phyloP scores from a whole-genome alignment of 2,888 invertebrate genomes.

The Pyrrhia umbra region DNA sequence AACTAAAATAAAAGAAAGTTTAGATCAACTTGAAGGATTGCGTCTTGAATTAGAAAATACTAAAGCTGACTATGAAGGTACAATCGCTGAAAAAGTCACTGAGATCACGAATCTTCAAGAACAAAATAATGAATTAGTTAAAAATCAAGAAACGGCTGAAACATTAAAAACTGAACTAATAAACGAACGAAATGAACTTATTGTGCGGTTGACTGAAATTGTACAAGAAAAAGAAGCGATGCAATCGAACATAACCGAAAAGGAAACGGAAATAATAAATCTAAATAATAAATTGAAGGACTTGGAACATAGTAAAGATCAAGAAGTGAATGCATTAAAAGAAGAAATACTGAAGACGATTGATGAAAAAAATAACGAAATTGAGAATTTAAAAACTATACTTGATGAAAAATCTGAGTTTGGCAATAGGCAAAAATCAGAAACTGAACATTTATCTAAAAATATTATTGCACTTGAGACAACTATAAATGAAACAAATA shows the following conservation, averaged over 20 bases:
- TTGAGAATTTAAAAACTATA: slow-evolving; percentile 62
- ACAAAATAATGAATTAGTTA: slow-evolving; percentile 65
- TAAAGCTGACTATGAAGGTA: slow-evolving; percentile 64
- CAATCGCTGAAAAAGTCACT: slow-evolving; percentile 60
- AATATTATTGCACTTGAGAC: slow-evolving; percentile 66
- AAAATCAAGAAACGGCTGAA: slow-evolving; percentile 60
- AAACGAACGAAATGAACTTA: slow-evolving; percentile 60
- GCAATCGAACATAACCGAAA: slow-evolving; percentile 58
- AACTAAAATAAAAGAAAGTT: slow-evolving; percentile 70
- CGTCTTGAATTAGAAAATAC: slow-evolving; percentile 67
- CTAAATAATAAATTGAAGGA: slow-evolving; percentile 64
- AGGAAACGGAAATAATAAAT: slow-evolving; percentile 60
- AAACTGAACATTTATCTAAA: slow-evolving; percentile 62
- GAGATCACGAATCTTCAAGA: slow-evolving; percentile 66
- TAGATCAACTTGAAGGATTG: slow-evolving; percentile 67
- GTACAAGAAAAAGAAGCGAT: slow-evolving; percentile 55
- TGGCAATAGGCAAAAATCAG: slow-evolving; percentile 61
- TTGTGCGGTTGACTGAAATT: slow-evolving; percentile 57
- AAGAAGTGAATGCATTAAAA: slow-evolving; percentile 65
- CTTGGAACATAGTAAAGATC: slow-evolving; percentile 63
- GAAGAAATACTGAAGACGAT: slow-evolving; percentile 57
- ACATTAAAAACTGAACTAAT: slow-evolving; percentile 53
- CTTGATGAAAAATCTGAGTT: slow-evolving; percentile 67
- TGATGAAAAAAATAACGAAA: slow-evolving; percentile 65
- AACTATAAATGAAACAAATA: slow-evolving; percentile 62